Conservation (phyloP, 2,113 vertebrate species). For the Zosterops pallidus region DNA sequence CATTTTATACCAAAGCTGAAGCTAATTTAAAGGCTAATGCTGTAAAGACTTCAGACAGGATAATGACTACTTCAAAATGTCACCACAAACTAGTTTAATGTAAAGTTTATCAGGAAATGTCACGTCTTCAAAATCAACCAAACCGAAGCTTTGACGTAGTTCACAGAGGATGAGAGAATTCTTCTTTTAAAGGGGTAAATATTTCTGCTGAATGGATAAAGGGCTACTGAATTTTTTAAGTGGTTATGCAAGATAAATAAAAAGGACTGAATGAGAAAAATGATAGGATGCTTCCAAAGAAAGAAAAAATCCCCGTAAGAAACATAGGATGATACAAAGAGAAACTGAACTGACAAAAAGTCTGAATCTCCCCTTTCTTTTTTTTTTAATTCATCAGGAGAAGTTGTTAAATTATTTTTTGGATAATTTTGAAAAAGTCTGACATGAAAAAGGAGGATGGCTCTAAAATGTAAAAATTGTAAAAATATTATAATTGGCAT, state of each 20-base stretch:
- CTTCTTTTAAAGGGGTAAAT: neutral
- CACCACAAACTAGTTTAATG: neutral
- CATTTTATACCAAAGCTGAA: neutral
- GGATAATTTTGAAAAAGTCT: neutral
- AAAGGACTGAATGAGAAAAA: neutral
- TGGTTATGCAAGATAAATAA: neutral
- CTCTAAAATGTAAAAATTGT: neutral
- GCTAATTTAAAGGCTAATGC: neutral
- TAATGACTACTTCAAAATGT: constrained; percentile 18
- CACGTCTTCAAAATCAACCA: neutral
- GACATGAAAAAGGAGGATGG: neutral
- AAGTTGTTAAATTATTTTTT: neutral
- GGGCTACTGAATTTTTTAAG: neutral
- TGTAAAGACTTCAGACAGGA: neutral
- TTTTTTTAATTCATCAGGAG: neutral
- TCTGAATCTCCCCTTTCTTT: rapidly evolving
- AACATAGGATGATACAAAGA: neutral
- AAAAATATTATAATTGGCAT: neutral
- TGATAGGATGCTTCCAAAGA: neutral
- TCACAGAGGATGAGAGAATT: neutral
- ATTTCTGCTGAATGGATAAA: neutral
- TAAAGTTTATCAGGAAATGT: constrained; percentile 1
- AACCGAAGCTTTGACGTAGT: rapidly evolving
- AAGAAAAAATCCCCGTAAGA: neutral
- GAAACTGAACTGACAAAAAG: neutral